Evolutionary conservation across 2,888 invertebrate genomes (phyloP).

Genomic region (Helicoverpa assulta): DNA sequence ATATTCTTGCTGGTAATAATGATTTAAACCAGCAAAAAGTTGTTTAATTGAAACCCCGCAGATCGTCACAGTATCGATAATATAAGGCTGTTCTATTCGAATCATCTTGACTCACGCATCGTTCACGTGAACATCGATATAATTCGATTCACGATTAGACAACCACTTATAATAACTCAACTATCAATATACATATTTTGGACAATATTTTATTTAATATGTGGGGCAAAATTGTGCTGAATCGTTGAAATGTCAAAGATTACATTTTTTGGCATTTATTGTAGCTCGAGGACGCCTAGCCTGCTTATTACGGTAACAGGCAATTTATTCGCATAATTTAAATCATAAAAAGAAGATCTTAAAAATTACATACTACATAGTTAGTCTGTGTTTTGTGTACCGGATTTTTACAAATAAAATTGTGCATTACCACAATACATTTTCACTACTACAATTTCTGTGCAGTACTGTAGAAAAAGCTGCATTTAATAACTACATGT

Average conservation of each 20-base stretch:
- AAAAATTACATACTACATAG: no score
- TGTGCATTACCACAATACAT: no score
- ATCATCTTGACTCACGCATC: constrained; percentile 9
- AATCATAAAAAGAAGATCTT: constrained; percentile 9
- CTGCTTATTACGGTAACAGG: constrained; percentile 21
- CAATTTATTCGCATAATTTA: constrained; percentile 17
- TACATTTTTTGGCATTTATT: constrained; percentile 25
- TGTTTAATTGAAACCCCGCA: constrained; percentile 41
- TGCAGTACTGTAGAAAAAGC: no score
- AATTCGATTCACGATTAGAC: constrained; percentile 6
- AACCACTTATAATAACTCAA: constrained; percentile 1
- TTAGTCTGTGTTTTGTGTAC: no score
- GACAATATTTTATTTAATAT: constrained; percentile 4
- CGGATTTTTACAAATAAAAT: no score
- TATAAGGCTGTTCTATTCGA: constrained; percentile 1
- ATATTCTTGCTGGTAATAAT: constrained; percentile 13
- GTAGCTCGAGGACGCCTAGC: constrained; percentile 31
- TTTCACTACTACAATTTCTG: no score
- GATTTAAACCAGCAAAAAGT: constrained; percentile 44
- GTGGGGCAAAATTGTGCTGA: constrained; percentile 16
- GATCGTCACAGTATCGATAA: constrained; percentile 11
- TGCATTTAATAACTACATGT: no score
- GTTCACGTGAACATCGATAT: constrained; percentile 10
- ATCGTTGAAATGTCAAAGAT: constrained; percentile 38
- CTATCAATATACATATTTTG: background rate